phyloP scores from a whole-genome alignment of 1,140 invertebrate species.

The Atta cephalotes region DNA sequence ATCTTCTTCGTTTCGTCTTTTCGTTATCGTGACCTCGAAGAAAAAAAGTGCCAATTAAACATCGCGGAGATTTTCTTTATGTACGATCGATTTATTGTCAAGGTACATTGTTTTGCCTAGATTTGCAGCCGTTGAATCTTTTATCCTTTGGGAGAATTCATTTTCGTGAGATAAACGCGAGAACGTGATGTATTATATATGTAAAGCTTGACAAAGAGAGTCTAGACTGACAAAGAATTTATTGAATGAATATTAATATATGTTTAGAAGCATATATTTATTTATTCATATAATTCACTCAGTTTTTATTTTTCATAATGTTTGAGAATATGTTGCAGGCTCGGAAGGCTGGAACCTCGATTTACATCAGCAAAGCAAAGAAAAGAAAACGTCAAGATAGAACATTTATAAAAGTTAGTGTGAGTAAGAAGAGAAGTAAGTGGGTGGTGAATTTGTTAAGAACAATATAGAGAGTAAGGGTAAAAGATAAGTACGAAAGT shows the following conservation, averaged over 20 bases:
- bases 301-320: slow-evolving; percentile 30
- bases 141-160: background rate
- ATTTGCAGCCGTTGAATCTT: background rate
- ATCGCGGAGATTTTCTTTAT: background rate
- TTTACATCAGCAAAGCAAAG: background rate
- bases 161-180: background rate
- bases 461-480: slow-evolving; percentile 69
- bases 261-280: background rate
- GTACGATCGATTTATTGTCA: background rate
- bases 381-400: slow-evolving; percentile 8
- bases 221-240: background rate
- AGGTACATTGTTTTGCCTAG: background rate
- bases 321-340: slow-evolving; percentile 64
- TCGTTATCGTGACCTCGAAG: background rate
- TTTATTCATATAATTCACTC: background rate
- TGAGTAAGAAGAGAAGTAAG: slow-evolving; percentile 4
- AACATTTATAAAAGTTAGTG: slow-evolving; percentile 1
- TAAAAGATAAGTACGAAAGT: slow-evolving; percentile 66
- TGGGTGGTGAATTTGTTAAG: slow-evolving; percentile 55
- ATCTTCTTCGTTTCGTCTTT: no score
- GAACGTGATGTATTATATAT: background rate
- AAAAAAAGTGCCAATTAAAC: background rate
- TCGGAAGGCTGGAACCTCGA: background rate
- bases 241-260: background rate
- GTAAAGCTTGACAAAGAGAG: background rate